Base-by-base conservation (phyloP, 2,113 vertebrate genomes). In the Sphyrna mokarran region DNA sequence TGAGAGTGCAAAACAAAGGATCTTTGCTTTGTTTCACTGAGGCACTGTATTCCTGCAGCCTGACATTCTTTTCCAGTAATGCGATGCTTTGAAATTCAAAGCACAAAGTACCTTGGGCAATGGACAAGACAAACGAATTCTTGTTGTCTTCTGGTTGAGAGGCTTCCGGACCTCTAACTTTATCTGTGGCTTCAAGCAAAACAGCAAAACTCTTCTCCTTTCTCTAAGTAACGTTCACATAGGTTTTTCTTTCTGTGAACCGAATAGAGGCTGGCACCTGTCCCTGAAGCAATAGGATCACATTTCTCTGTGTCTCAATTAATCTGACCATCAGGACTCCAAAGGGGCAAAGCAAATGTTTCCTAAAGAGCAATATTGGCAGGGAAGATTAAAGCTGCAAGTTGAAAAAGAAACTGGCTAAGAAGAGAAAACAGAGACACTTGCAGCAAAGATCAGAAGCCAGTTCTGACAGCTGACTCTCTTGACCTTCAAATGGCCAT, bases 401-500 rank as follows among this genome's bases (percentile, higher is more conserved):
- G 48, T 95, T 26, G 66, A 7, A 11, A 87, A 23, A 68, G 14
- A 83, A 63, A 86, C 61, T 69, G 63, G 54, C 22, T 95, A 76
- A 83, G n/a, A 29, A 20, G 61, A 72, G 26, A 95, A 29, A 69
- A 43, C 89, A 20, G 61, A 69, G 14, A 69, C 66, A 22, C 68
- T 94, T 70, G 93, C 66, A 94, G 43, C 68, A 95, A 95, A 95
- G 66, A 69, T 22, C 95, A 95, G n/a, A 58, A 89, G 18, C 66
- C 96, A 37, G 22, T 96, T 37, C 61, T 95, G 78, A 96, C 87
- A 95, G 96, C 96, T 48, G 8, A 95, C 96, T 96, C 96, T 97
- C 97, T 97, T 97, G 97, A 97, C 97, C 96, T 96, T 96, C 94
- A 96, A 85, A 95, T 96, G 96, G 95, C 96, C 91, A 86, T 96